Percentiles rank a stretch among this genome's conserved stretches.
Conservation (phyloP, 1,140 invertebrate species). For the Maconellicoccus hirsutus region DNA sequence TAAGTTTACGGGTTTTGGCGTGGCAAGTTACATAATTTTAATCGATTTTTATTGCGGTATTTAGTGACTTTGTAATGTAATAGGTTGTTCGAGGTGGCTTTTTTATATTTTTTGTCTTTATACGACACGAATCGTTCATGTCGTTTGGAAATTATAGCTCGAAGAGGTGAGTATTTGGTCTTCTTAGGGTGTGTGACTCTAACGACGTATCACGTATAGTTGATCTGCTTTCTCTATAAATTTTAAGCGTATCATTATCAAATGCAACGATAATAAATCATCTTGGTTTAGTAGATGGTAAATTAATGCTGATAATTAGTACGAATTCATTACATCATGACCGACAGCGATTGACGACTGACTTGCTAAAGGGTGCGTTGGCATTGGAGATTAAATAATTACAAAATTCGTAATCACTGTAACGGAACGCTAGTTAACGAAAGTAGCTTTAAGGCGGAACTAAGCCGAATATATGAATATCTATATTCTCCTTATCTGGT, state of each 20-base stretch:
- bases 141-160: too few relatives aligned
- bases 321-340: neutral
- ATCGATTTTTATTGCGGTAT: neutral
- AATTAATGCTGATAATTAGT: conserved; percentile 1
- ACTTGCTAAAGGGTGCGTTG: neutral
- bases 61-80: neutral
- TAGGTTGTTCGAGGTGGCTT: neutral
- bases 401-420: neutral
- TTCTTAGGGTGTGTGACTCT: neutral
- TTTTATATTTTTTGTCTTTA: too few relatives aligned
- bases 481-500: too few relatives aligned
- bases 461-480: too few relatives aligned
- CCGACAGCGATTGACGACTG: neutral
- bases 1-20: neutral
- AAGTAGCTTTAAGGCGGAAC: too few relatives aligned
- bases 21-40: neutral
- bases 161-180: neutral
- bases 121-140: too few relatives aligned
- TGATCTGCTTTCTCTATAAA: neutral
- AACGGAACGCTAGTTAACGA: too few relatives aligned
- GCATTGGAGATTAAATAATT: neutral
- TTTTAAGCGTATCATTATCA: neutral
- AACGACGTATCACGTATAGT: neutral
- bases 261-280: neutral
- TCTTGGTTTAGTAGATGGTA: neutral